Base-by-base conservation (phyloP, 1,140 invertebrate species). In the Drosophila cardini region DNA sequence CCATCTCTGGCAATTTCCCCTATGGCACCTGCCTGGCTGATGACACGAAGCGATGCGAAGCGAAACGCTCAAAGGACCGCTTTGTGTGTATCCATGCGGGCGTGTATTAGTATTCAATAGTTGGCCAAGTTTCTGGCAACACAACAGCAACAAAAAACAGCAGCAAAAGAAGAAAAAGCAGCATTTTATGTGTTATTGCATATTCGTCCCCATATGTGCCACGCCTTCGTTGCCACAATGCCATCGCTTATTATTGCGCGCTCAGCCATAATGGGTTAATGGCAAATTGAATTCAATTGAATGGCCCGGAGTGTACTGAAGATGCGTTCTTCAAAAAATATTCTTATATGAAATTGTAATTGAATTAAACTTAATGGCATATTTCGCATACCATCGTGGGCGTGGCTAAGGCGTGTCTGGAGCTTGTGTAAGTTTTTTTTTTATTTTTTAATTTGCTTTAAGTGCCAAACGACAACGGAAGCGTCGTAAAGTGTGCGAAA, bases 361-460 rank as follows among this genome's bases (percentile, higher is more conserved):
- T 89, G 84, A 85, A 89, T 89, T 89, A 78, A 90, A 90, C 71
- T 89, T 89, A 89, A 89, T 89, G 85, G 84, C 84, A 90, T 89
- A 80, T 89, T 89, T 84, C 67, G 71, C 70, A 89, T 89, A 53
- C 77, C 80, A 53, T 52, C 46, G 34, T 36, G 8, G 21, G 21
- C 21, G 63, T 15, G 15, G n/a, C 65, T 4, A 34, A 46, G 46
- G 34, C 34, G 34, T 32, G 36, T 21, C 36, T 34, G 74, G 63
- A 64, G 65, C 48, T 7, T 46, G 60, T 30, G 10, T 15, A 6
- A 61, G 58, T 42, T 67, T 78, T 74, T 86, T 86, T 63, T 52
- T 45, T 69, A 76, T 67, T 73, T 87, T 81, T 79, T 87, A 87
- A 87, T 87, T 89, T 89, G 73, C 62, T 63, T 72, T 61, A 80